Evolutionary conservation across 2,797 vertebrate genomes (phyloP).

Genomic region (Borostomias antarcticus): DNA sequence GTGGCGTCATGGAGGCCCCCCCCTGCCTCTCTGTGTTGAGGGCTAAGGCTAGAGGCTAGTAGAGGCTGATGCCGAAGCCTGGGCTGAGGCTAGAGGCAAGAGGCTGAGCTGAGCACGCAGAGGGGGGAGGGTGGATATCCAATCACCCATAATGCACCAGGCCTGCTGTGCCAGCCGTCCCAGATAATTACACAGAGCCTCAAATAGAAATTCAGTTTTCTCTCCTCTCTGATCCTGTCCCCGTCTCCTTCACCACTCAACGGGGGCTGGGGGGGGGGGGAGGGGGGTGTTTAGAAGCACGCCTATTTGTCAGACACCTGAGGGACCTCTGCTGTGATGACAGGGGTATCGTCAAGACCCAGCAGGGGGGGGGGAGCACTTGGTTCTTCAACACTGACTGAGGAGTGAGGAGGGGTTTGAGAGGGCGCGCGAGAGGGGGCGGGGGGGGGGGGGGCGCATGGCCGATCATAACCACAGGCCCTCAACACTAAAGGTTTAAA

Average conservation of each 20-base stretch:
- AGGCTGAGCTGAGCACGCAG: neutral
- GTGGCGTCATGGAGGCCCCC: neutral
- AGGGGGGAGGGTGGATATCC: neutral
- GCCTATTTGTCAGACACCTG: conserved; percentile 59
- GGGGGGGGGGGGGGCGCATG: no score
- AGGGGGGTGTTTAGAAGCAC: conserved; percentile 44
- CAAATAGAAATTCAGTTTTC: conserved; percentile 60
- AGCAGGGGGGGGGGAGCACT: neutral
- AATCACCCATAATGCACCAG: neutral
- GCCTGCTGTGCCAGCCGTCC: conserved; percentile 50
- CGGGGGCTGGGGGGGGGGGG: conserved; percentile 25
- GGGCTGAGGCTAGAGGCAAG: no score
- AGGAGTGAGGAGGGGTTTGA: neutral
- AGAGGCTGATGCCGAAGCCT: no score
- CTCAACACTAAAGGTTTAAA: no score
- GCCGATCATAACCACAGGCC: no score
- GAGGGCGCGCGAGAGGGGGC: neutral
- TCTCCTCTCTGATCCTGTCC: conserved; percentile 30
- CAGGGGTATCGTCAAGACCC: conserved; percentile 47
- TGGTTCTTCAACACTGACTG: conserved; percentile 11
- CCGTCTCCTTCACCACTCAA: conserved; percentile 29
- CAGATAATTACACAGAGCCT: conserved; percentile 60
- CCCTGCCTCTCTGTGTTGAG: neutral
- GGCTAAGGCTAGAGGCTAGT: no score
- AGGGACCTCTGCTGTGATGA: conserved; percentile 49